A percentile compares a stretch with the other conserved stretches of the same genome.
phyloP scores from a whole-genome alignment of 2,888 invertebrate species.

The Ophion obscuratus region DNA sequence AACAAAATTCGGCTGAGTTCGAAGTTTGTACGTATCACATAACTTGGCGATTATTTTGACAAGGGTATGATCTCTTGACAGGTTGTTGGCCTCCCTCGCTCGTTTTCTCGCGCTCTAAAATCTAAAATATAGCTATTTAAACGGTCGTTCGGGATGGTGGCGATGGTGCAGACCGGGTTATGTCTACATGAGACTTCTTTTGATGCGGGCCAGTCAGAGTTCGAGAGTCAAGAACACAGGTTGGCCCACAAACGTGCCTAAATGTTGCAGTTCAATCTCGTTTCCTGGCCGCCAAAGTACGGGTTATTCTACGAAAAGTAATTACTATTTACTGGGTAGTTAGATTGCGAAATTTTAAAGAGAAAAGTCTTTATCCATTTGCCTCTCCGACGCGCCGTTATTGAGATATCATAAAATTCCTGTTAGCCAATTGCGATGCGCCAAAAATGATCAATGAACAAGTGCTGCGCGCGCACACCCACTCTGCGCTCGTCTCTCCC shows the following conservation, averaged over 20 bases:
- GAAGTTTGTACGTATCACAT: conserved; percentile 79
- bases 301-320: neutral
- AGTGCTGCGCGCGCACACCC: neutral
- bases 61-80: conserved; percentile 82
- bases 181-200: neutral
- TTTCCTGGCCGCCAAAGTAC: neutral
- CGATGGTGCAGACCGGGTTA: neutral
- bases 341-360: neutral
- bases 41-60: conserved; percentile 83
- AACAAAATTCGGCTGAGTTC: conserved; percentile 70
- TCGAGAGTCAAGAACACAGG: neutral
- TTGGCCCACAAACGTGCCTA: neutral
- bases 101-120: conserved; percentile 70
- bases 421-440: neutral
- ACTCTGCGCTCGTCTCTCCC: neutral
- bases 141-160: conserved; percentile 50
- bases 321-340: neutral
- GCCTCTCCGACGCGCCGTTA: neutral
- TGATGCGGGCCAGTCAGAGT: neutral
- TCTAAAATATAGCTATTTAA: conserved; percentile 80
- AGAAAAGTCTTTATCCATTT: neutral
- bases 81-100: conserved; percentile 78
- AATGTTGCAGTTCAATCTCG: neutral
- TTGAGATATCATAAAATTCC: neutral
- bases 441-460: neutral